Evolutionary conservation across 2,797 vertebrate genomes (phyloP).

Genomic region (Dromococcyx pavoninus): DNA sequence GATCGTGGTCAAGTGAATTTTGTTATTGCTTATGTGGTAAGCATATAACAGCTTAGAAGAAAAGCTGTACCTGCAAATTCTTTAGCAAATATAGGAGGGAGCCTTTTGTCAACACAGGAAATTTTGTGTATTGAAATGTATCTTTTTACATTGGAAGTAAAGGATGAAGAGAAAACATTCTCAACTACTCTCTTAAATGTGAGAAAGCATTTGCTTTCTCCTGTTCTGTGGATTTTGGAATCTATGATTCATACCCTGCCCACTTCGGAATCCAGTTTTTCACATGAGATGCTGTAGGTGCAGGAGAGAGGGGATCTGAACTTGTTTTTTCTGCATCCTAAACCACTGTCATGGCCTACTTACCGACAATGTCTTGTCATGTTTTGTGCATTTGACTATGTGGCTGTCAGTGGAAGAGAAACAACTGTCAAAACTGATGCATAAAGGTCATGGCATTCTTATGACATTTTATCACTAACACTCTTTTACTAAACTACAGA

Average conservation of each 20-base stretch:
- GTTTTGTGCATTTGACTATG: neutral
- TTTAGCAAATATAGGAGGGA: neutral
- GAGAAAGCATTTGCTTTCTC: neutral
- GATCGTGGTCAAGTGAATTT: neutral
- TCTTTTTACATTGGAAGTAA: neutral
- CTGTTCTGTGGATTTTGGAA: neutral
- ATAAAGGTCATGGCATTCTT: neutral
- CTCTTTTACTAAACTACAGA: neutral
- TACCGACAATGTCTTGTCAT: neutral
- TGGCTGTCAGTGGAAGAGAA: neutral
- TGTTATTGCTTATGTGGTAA: neutral
- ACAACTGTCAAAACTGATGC: neutral
- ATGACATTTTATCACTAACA: neutral
- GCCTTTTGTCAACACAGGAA: neutral
- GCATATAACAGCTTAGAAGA: neutral
- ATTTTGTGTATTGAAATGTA: neutral
- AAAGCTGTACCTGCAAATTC: neutral
- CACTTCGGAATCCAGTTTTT: neutral
- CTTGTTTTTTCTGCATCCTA: neutral
- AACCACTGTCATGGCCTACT: neutral
- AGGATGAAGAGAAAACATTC: neutral
- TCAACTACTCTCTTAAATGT: neutral
- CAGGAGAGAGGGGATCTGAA: neutral
- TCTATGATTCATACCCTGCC: neutral
- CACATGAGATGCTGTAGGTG: neutral